Evolutionary conservation across 2,888 invertebrate species (phyloP).

Genomic region (Ctenicera cuprea): DNA sequence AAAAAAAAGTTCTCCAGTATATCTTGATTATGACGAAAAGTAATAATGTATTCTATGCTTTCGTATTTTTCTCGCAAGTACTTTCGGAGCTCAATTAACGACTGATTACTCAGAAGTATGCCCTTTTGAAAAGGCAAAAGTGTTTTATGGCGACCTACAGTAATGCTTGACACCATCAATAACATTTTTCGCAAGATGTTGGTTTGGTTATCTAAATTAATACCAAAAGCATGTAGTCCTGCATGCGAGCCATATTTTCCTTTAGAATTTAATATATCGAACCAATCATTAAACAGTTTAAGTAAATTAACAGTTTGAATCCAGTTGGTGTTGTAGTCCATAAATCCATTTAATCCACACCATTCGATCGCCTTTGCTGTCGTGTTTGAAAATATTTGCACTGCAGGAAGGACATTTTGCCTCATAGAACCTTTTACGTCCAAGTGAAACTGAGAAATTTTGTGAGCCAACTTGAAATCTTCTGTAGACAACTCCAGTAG

Average conservation of each 20-base stretch:
- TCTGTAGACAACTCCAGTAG: conserved; percentile 26
- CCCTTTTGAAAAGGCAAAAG: not conserved
- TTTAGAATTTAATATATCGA: not conserved
- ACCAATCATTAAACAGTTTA: too few species aligned
- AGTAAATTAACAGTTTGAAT: not conserved
- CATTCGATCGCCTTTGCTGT: conserved; percentile 48
- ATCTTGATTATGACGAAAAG: conserved; percentile 33
- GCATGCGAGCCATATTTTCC: not conserved
- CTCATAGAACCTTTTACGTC: conserved; percentile 40
- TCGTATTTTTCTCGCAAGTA: not conserved
- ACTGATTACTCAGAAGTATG: not conserved
- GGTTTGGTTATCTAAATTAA: not conserved
- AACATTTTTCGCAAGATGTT: too few species aligned
- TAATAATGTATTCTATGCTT: not conserved
- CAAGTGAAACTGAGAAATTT: conserved; percentile 49
- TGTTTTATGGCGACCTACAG: too few species aligned
- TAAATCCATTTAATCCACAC: conserved; percentile 37
- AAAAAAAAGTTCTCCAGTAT: conserved; percentile 36
- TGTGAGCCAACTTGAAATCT: conserved; percentile 54
- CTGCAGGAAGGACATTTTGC: conserved; percentile 38
- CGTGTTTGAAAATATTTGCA: conserved; percentile 37
- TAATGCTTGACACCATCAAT: too few species aligned
- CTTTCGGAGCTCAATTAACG: not conserved
- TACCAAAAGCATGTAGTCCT: not conserved
- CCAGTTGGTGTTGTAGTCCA: not conserved